These are phyloP conservation scores for Anodontia alba DNA, from an alignment of 2,888 invertebrate genomes.

Conservation along the genomic window DNA sequence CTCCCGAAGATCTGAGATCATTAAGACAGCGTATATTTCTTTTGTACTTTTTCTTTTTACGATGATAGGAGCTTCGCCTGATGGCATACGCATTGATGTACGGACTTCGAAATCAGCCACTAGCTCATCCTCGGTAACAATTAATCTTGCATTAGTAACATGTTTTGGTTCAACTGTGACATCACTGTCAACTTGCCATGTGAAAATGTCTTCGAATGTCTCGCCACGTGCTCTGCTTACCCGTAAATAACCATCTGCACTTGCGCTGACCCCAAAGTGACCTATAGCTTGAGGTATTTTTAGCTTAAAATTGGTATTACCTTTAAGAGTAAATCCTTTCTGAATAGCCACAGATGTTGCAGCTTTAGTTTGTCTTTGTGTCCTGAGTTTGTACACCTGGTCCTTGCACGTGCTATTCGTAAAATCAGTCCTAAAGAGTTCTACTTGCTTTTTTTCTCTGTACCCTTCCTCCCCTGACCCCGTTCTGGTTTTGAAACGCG, in stretches of 20 bases:
- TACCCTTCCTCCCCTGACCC: constrained; percentile 64
- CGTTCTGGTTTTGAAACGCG: constrained; percentile 62
- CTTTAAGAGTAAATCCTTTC: constrained; percentile 68
- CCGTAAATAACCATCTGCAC: constrained; percentile 69
- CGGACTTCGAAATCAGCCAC: constrained; percentile 74
- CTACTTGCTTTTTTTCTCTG: constrained; percentile 68
- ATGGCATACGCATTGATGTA: constrained; percentile 71
- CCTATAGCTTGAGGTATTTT: constrained; percentile 70
- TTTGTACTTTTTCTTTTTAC: constrained; percentile 65
- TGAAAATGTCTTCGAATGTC: constrained; percentile 71
- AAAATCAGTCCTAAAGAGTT: constrained; percentile 72
- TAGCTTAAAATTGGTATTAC: constrained; percentile 70
- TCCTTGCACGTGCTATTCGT: constrained; percentile 73
- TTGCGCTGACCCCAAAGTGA: constrained; percentile 72
- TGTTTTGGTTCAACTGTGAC: constrained; percentile 74
- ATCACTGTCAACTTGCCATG: constrained; percentile 75
- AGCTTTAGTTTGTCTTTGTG: constrained; percentile 73
- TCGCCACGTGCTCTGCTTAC: constrained; percentile 68
- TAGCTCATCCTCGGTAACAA: constrained; percentile 72
- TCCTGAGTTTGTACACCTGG: constrained; percentile 73
- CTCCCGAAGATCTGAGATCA: constrained; percentile 71
- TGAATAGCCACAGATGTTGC: constrained; percentile 70
- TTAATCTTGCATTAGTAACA: constrained; percentile 66
- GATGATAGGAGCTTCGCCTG: constrained; percentile 73
- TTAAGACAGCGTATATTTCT: constrained; percentile 70